Evolutionary conservation across 2,113 vertebrate species (phyloP), one percentile per base, ranked within the genome.

Genomic region (Bungarus multicinctus): DNA sequence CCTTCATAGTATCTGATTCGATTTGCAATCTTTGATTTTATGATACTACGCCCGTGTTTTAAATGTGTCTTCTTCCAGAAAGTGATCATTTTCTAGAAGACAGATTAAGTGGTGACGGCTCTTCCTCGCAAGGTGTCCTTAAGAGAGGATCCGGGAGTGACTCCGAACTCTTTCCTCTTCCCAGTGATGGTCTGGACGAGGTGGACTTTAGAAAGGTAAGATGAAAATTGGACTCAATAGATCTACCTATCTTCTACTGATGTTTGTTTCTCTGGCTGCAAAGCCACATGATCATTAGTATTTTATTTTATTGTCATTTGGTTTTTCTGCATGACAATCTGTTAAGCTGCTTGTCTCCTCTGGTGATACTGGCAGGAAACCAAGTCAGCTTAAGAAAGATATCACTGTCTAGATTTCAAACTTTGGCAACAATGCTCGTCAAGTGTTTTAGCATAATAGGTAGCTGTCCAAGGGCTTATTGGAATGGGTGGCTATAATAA

Each of bases 121-220:
- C 96, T 87, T 96, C 97, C 0, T 96, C 97, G 52, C 96, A 94
- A 87, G 55, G 93, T 3, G 34, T 90, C 43, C 95, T 97, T 52
- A 97, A 98, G 92, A 92, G 96, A 93, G 97, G 93, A 30, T 97
- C 97, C 0, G 97, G 96, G 64, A 98, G 97, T 0, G 97, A 98
- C 53, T 94, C 97, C 16, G 97, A 98, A 91, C 95, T 98, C 94
- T 98, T 97, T 50, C 96, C 96, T 22, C 94, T 97, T 23, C 27
- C 97, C 92, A 90, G 94, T 47, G 97, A 98, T 93, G 97, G 97
- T 12, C 96, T 97, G 96, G 97, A 97, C 89, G 97, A 98, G 91
- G 94, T 97, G 69, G 93, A 97, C 92, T 98, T 98, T 94, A 95
- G 97, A 94, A 98, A 98, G 98, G 98, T 98, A 97, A 93, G 93